Evolutionary conservation across 2,888 invertebrate species (phyloP).

Genomic region (Ferdinandea cuprea): DNA sequence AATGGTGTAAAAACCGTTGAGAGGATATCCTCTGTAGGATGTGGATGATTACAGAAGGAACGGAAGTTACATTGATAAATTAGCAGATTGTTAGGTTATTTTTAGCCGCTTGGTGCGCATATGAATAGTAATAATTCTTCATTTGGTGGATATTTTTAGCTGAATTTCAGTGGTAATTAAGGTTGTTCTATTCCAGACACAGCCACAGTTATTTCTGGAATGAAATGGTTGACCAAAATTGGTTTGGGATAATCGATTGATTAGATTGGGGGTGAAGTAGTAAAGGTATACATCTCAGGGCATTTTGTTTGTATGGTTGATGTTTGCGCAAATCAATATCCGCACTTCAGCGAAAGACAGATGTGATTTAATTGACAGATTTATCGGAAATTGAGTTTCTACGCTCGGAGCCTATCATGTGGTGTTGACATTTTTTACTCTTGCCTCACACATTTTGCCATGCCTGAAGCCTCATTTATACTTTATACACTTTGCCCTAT

Average conservation of each 20-base stretch:
- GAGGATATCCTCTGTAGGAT: conserved; percentile 30
- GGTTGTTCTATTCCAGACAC: too few relatives aligned
- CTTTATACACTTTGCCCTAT: too few relatives aligned
- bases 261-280: not conserved
- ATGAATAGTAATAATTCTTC: not conserved
- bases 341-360: not conserved
- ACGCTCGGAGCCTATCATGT: not conserved
- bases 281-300: not conserved
- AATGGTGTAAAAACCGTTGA: conserved; percentile 67
- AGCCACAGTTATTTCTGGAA: too few relatives aligned
- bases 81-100: conserved; percentile 52
- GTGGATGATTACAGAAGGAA: conserved; percentile 21
- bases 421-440: not conserved
- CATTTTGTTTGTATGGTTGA: not conserved
- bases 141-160: conserved; percentile 16
- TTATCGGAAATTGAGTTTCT: not conserved
- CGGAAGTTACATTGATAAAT: conserved; percentile 47
- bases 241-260: too few relatives aligned
- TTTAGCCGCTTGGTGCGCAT: conserved; percentile 1
- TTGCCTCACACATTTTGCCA: too few relatives aligned
- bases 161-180: conserved; percentile 9
- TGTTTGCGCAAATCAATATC: not conserved
- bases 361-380: not conserved
- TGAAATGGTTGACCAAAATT: too few relatives aligned
- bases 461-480: too few relatives aligned